Conservation (phyloP, 2,113 vertebrate genomes). For the Helogale parvula region DNA sequence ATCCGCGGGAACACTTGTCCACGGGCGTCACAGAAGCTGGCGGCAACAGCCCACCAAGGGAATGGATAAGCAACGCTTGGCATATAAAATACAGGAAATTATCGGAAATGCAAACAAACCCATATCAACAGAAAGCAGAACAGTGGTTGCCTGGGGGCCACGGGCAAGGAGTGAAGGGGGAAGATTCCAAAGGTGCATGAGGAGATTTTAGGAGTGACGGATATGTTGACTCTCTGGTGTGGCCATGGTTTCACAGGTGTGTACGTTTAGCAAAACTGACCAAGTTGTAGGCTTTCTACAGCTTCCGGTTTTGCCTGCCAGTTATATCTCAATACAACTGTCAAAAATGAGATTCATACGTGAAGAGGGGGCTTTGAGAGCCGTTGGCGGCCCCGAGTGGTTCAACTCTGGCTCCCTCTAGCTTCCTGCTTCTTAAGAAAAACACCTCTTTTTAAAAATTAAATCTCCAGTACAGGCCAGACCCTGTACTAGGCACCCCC, state of each 20-base stretch:
- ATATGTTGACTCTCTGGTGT: background rate
- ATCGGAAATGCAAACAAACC: background rate
- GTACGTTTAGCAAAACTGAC: background rate
- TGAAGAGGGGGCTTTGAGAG: background rate
- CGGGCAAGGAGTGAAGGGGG: background rate
- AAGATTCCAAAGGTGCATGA: background rate
- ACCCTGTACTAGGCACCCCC: background rate
- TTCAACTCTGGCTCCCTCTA: background rate
- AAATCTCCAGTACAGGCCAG: background rate
- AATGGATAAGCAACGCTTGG: background rate
- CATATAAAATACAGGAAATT: background rate
- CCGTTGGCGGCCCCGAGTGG: fast-evolving
- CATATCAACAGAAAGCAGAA: background rate
- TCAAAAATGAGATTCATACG: background rate
- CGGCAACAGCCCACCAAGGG: background rate
- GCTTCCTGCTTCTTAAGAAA: background rate
- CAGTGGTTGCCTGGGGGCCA: background rate
- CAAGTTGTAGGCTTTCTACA: background rate
- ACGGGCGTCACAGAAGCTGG: background rate
- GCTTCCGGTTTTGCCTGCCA: background rate
- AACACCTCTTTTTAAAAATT: background rate
- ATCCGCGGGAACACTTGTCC: background rate
- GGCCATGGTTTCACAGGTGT: background rate
- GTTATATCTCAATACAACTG: background rate
- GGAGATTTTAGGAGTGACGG: background rate